These are phyloP conservation scores for Apis florea DNA, from an alignment of 1,140 invertebrate genomes.

Conservation along the genomic window DNA sequence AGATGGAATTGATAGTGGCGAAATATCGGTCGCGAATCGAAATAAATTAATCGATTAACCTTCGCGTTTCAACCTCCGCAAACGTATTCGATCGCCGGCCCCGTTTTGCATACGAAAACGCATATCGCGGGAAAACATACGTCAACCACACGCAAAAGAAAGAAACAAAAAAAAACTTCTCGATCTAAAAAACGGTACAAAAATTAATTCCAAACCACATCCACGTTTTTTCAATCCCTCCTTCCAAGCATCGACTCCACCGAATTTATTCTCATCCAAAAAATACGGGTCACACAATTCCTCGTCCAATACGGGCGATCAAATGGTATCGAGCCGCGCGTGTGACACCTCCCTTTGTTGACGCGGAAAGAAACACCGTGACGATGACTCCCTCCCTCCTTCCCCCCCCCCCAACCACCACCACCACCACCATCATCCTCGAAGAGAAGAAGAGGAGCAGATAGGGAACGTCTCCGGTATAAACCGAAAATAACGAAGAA, in stretches of 20 bases:
- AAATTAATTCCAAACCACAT: neutral
- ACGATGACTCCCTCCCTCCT: constrained; percentile 54
- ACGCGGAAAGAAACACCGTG: constrained; percentile 74
- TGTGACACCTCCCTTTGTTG: constrained; percentile 68
- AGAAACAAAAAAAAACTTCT: too few relatives aligned
- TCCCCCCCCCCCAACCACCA: neutral
- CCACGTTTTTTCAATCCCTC: neutral
- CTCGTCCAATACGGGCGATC: constrained; percentile 40
- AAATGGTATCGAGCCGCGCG: constrained; percentile 37
- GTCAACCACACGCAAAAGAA: neutral
- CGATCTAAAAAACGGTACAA: neutral
- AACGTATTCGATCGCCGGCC: neutral
- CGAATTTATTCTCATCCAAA: constrained; percentile 33
- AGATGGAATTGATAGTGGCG: neutral
- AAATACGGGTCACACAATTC: constrained; percentile 30
- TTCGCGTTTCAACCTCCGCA: neutral
- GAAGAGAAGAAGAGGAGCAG: constrained; percentile 28
- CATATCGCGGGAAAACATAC: too few relatives aligned
- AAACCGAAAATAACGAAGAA: too few relatives aligned
- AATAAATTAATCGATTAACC: constrained; percentile 37
- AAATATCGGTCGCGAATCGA: constrained; percentile 27
- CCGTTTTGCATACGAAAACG: neutral
- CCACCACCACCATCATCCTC: constrained; percentile 33
- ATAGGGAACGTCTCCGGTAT: too few relatives aligned
- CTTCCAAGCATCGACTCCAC: neutral